Conservation (phyloP, 2,113 vertebrate species). For the Fregetta grallaria region DNA sequence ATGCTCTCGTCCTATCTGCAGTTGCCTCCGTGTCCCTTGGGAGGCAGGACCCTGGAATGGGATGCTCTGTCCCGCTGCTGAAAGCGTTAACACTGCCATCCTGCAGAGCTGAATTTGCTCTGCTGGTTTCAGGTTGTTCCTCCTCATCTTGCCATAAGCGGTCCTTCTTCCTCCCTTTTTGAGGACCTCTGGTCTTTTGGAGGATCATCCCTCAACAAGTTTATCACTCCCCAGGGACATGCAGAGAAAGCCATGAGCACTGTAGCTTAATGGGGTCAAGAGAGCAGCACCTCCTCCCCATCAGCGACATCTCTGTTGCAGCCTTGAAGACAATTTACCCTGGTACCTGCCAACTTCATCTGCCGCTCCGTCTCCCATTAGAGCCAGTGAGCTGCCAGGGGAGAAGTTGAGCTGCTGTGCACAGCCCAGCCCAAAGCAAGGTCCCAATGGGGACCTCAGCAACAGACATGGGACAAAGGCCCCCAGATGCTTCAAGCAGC, state of each 20-base stretch:
- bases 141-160: neutral
- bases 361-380: neutral
- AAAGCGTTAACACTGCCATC: rapidly evolving
- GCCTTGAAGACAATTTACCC: neutral
- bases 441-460: neutral
- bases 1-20: neutral
- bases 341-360: neutral
- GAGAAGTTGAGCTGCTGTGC: neutral
- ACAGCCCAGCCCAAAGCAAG: neutral
- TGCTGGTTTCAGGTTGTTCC: neutral
- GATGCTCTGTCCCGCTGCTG: neutral
- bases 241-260: neutral
- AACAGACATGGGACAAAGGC: neutral
- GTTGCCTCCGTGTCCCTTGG: neutral
- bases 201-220: neutral
- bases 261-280: slow-evolving; percentile 9
- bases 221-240: neutral
- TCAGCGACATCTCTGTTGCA: neutral
- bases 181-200: neutral
- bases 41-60: neutral
- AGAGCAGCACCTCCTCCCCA: slow-evolving; percentile 11
- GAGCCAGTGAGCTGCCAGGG: neutral
- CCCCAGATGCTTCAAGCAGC: neutral
- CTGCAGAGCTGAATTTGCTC: neutral
- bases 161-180: neutral